Conservation (phyloP, 2,888 invertebrate species). For the Phalangium opilio region DNA sequence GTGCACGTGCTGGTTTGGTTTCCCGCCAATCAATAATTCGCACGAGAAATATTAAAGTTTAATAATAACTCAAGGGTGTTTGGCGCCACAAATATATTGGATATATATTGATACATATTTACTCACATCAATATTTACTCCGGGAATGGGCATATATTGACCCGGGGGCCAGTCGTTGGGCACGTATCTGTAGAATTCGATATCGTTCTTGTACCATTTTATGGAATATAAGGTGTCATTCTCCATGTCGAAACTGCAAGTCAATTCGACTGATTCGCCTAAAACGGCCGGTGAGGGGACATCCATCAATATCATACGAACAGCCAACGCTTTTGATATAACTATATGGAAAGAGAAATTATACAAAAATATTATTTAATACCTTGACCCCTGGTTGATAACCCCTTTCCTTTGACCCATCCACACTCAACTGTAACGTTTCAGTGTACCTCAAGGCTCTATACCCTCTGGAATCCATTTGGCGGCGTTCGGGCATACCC, state of each 20-base stretch:
- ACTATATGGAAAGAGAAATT: too few relatives aligned
- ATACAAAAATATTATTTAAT: not conserved
- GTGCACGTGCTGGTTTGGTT: too few relatives aligned
- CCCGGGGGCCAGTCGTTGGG: conserved; percentile 65
- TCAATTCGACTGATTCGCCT: conserved; percentile 20
- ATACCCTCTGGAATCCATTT: too few relatives aligned
- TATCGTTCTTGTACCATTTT: conserved; percentile 49
- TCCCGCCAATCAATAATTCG: too few relatives aligned
- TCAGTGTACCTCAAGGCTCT: too few relatives aligned
- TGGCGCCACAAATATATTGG: too few relatives aligned
- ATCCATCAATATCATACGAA: conserved; percentile 18
- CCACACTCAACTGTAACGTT: too few relatives aligned
- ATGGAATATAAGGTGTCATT: conserved; percentile 19
- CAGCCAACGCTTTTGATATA: conserved; percentile 2
- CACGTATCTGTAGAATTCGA: conserved; percentile 73
- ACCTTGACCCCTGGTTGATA: not conserved
- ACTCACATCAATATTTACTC: conserved; percentile 73
- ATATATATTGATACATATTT: too few relatives aligned
- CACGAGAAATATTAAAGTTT: too few relatives aligned
- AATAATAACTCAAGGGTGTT: too few relatives aligned
- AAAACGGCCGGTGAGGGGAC: conserved; percentile 17
- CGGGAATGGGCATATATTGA: conserved; percentile 59
- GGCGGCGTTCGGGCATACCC: too few relatives aligned
- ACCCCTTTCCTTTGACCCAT: too few relatives aligned
- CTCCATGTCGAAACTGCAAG: conserved; percentile 20